These are phyloP conservation scores for Arctocebus calabarensis DNA, from an alignment of 2,797 vertebrate species.

Conservation along the genomic window DNA sequence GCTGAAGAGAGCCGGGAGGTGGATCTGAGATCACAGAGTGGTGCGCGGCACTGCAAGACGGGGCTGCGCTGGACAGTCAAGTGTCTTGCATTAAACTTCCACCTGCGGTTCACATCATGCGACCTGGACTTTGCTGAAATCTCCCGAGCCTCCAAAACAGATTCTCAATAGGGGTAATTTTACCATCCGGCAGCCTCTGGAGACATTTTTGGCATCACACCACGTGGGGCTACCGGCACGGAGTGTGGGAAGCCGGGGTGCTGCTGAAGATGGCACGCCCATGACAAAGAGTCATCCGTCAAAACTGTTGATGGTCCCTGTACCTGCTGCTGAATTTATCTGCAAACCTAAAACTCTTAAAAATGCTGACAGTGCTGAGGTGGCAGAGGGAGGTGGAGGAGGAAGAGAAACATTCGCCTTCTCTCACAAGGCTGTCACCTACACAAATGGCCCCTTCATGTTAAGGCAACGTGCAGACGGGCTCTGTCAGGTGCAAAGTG, in stretches of 20 bases:
- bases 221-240: neutral
- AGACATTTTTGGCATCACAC: neutral
- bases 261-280: too few relatives aligned
- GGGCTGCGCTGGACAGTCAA: rapidly evolving
- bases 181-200: neutral
- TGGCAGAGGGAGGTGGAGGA: neutral
- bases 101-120: neutral
- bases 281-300: rapidly evolving
- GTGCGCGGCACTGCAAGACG: rapidly evolving
- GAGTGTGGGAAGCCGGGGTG: rapidly evolving
- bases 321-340: neutral
- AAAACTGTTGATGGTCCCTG: too few relatives aligned
- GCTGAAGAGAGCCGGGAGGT: rapidly evolving
- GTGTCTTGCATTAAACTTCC: neutral
- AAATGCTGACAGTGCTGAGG: neutral
- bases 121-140: neutral
- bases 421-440: neutral
- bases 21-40: rapidly evolving
- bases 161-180: neutral
- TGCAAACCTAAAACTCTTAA: neutral
- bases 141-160: neutral
- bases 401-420: too few relatives aligned
- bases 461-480: neutral
- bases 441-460: rapidly evolving
- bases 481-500: rapidly evolving